phyloP scores from a whole-genome alignment of 2,113 vertebrate species.

The Chunga burmeisteri region DNA sequence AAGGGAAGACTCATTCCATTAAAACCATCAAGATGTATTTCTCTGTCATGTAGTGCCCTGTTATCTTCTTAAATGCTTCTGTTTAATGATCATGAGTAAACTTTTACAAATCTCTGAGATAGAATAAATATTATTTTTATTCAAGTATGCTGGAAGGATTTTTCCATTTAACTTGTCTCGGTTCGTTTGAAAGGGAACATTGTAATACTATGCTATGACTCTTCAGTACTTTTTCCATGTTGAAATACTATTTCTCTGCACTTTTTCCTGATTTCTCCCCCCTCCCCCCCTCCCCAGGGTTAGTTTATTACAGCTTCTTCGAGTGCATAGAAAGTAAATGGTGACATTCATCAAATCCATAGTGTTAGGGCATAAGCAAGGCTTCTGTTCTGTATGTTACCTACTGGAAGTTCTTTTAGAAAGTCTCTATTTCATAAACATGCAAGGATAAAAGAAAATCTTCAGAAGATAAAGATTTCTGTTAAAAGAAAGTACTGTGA shows the following conservation, averaged over 20 bases:
- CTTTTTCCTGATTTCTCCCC: neutral
- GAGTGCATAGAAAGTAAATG: neutral
- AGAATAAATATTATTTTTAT: neutral
- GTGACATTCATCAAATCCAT: neutral
- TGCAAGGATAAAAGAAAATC: neutral
- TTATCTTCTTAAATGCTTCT: neutral
- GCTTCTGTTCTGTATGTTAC: neutral
- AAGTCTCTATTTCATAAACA: constrained; percentile 9
- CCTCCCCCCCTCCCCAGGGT: neutral
- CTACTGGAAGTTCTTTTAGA: neutral
- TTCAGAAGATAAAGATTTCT: neutral
- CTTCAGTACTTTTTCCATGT: neutral
- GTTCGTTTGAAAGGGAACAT: neutral
- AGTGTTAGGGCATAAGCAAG: neutral
- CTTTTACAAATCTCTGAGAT: neutral
- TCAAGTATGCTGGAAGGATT: neutral
- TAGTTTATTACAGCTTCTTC: neutral
- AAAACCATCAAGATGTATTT: neutral
- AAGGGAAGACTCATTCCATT: neutral
- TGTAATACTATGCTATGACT: neutral
- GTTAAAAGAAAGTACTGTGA: neutral
- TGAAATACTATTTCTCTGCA: neutral
- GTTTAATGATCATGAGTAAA: neutral
- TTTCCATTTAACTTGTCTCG: neutral
- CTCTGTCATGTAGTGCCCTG: neutral